Conservation (phyloP, 2,113 vertebrate genomes). For the Ceyx margarethae region DNA sequence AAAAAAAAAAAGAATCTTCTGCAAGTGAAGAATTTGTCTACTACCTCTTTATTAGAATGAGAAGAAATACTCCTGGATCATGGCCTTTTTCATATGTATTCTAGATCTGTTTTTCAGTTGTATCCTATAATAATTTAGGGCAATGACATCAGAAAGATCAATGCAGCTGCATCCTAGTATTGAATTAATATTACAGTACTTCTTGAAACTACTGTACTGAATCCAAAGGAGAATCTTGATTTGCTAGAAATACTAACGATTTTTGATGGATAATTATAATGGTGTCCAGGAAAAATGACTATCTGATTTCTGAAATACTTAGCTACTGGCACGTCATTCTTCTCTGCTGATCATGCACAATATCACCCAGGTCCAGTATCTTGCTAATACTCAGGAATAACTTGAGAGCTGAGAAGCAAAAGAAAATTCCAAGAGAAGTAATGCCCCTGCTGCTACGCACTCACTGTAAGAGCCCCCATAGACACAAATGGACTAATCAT, state of each 20-base stretch:
- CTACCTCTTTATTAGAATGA: not conserved
- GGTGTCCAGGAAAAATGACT: not conserved
- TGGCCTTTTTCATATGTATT: not conserved
- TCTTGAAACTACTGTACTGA: not conserved
- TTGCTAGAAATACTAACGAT: not conserved
- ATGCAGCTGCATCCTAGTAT: not conserved
- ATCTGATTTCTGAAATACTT: not conserved
- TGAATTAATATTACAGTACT: slow-evolving; percentile 27
- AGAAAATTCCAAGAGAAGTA: not conserved
- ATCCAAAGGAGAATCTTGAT: not conserved
- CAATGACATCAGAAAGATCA: slow-evolving; percentile 53
- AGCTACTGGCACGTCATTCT: not conserved
- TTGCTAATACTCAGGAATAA: not conserved
- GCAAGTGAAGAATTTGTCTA: not conserved
- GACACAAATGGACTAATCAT: not conserved
- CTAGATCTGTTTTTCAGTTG: not conserved
- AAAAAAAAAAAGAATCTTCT: not conserved
- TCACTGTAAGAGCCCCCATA: not conserved
- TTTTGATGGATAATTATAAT: not conserved
- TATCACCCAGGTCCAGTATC: not conserved
- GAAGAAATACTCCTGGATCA: slow-evolving; percentile 14
- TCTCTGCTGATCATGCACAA: not conserved
- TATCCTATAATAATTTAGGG: slow-evolving; percentile 5
- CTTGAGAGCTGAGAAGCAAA: not conserved
- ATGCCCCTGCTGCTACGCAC: not conserved